Evolutionary conservation across 2,888 invertebrate genomes (phyloP).

Genomic region (Leptinotarsa haldemani): DNA sequence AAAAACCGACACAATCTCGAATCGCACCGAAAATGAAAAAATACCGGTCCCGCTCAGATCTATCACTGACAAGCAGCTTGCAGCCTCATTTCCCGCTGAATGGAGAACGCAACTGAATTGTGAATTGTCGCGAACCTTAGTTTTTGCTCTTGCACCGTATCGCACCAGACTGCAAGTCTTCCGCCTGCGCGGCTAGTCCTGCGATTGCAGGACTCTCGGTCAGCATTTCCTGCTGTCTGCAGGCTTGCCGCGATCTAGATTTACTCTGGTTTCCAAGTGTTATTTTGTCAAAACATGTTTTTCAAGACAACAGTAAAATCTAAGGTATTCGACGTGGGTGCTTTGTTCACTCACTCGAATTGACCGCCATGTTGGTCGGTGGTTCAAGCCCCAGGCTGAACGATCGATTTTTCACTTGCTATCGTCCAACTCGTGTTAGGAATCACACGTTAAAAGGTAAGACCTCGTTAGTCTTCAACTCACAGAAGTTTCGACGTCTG

Average conservation of each 20-base stretch:
- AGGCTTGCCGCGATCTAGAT: constrained; percentile 2
- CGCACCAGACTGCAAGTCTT: constrained; percentile 25
- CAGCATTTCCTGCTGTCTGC: constrained; percentile 9
- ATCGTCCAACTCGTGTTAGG: too few relatives aligned
- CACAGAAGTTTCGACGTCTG: too few relatives aligned
- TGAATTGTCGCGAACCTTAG: constrained; percentile 32
- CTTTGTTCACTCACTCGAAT: too few relatives aligned
- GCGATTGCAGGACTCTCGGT: not conserved
- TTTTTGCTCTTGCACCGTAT: constrained; percentile 27
- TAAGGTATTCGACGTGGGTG: too few relatives aligned
- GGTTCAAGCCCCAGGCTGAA: too few relatives aligned
- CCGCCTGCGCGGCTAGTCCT: constrained; percentile 18
- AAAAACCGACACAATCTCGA: constrained; percentile 8
- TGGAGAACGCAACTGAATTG: constrained; percentile 34
- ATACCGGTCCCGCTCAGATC: constrained; percentile 30
- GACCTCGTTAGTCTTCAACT: too few relatives aligned
- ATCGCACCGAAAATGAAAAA: constrained; percentile 16
- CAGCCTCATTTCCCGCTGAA: constrained; percentile 26
- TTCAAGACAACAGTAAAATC: too few relatives aligned
- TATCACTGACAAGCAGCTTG: constrained; percentile 29
- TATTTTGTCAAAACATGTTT: too few relatives aligned
- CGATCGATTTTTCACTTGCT: too few relatives aligned
- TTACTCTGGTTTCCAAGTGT: too few relatives aligned
- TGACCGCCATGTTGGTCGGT: too few relatives aligned
- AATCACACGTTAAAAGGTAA: too few relatives aligned